Evolutionary conservation across 1,140 invertebrate genomes (phyloP), one percentile per base, ranked within the genome.

Genomic region (Myzus persicae): DNA sequence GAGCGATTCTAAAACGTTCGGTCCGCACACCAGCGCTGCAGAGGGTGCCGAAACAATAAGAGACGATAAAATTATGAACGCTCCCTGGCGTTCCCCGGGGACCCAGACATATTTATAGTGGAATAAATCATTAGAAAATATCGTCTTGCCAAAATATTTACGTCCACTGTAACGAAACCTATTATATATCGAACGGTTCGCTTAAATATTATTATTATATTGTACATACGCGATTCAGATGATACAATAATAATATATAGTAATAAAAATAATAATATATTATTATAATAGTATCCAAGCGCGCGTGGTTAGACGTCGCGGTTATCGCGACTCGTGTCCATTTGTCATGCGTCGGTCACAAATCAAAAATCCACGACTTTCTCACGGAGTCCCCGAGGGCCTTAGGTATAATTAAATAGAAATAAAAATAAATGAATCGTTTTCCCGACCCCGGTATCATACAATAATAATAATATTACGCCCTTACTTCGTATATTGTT

Each of bases 61-160:
- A 42, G 90, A 59, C 90, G 51, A 91, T 91, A 91, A 91, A 91
- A 91, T 76, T 67, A 42, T 42, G 42, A n/a, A 91, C 40, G 54
- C 54, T 76, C 42, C 67, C 9, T 14, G 46, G 36, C 88, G 36
- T 26, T 89, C 36, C 46, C 88, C n/a, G 48, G 44, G 59, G 31
- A 76, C 20, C 59, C 14, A 14, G 90, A 91, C 90, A 91, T 91
- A 36, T 91, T 91, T 91, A 91, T 91, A 91, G 90, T 91, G 42
- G 90, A 76, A 91, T 91, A 91, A 91, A 91, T 91, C 90, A 91
- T 91, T 90, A 26, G 51, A 40, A 40, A 40, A 40, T 31, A 76
- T 76, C 90, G 59, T 91, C 90, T 91, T 91, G 90, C 90, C 90
- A 91, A 91, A 91, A 91, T 91, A 91, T 91, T 91, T 76, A n/a